These are phyloP conservation scores for Atta texana DNA, from an alignment of 1,140 invertebrate genomes.

Conservation along the genomic window DNA sequence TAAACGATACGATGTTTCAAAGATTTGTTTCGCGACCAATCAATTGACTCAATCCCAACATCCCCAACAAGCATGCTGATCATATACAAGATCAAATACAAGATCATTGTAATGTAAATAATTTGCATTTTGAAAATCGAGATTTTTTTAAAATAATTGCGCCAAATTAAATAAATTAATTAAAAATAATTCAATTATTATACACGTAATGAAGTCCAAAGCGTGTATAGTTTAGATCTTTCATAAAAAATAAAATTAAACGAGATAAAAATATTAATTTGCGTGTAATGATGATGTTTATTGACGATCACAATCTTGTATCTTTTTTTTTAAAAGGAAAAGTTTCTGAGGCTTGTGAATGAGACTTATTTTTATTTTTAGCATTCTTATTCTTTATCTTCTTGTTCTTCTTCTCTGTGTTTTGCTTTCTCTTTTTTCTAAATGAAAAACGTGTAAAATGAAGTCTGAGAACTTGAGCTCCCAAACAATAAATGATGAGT, in stretches of 20 bases:
- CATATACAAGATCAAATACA: too few species aligned
- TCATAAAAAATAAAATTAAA: conserved; percentile 10
- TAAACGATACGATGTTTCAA: conserved; percentile 33
- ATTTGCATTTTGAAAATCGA: neutral
- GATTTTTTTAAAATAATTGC: neutral
- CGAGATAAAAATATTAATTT: neutral
- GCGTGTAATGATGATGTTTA: neutral
- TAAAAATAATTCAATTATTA: too few species aligned
- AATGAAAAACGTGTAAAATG: neutral
- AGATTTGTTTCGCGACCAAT: conserved; percentile 28
- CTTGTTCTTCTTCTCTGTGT: too few species aligned
- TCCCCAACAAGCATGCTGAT: neutral
- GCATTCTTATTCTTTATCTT: too few species aligned
- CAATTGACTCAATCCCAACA: neutral
- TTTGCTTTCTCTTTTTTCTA: too few species aligned
- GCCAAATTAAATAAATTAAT: neutral
- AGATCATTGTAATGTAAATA: neutral
- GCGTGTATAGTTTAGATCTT: neutral
- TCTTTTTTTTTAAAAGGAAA: neutral
- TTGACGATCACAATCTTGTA: neutral
- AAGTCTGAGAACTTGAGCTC: neutral
- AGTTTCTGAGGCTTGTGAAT: too few species aligned
- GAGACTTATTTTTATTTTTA: too few species aligned
- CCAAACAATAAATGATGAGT: neutral
- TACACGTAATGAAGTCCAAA: neutral